Conservation (phyloP, 1,140 invertebrate genomes). For the Scaptodrosophila lebanonensis region DNA sequence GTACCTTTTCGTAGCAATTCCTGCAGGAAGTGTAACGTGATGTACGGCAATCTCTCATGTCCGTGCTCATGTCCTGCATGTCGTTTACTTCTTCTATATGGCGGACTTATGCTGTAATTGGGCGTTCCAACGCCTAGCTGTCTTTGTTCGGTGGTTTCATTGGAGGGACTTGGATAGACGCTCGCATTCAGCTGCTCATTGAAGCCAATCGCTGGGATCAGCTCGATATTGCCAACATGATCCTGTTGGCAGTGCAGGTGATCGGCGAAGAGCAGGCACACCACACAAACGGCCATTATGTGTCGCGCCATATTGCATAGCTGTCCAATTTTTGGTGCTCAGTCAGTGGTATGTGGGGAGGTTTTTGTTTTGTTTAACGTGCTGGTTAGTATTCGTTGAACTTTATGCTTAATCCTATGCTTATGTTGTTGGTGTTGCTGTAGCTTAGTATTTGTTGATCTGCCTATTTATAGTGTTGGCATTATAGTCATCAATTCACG, state of each 20-base stretch:
- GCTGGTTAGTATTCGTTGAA: not conserved
- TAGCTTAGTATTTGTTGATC: constrained; percentile 15
- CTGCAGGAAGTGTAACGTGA: constrained; percentile 75
- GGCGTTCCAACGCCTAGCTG: constrained; percentile 56
- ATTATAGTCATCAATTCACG: constrained; percentile 31
- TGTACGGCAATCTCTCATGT: constrained; percentile 37
- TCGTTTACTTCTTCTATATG: constrained; percentile 58
- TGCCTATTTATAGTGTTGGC: constrained; percentile 41
- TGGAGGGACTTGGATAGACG: constrained; percentile 60
- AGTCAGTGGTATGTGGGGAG: not conserved
- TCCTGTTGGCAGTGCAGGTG: constrained; percentile 84
- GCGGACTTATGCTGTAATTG: constrained; percentile 60
- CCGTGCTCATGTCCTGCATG: constrained; percentile 57
- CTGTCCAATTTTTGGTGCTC: not conserved
- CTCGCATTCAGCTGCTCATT: constrained; percentile 49
- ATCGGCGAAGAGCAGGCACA: constrained; percentile 86
- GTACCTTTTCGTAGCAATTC: constrained; percentile 79
- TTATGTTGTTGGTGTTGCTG: constrained; percentile 9
- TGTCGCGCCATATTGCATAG: constrained; percentile 63
- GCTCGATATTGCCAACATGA: constrained; percentile 75
- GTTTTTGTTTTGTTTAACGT: no score
- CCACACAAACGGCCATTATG: constrained; percentile 85
- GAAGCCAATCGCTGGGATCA: constrained; percentile 26
- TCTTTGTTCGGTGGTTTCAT: constrained; percentile 61
- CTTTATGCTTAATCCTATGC: not conserved